Percentiles rank a stretch among this genome's conserved stretches.
Evolutionary conservation across 2,113 vertebrate genomes (phyloP).

Genomic region (Halcyon malimbica): DNA sequence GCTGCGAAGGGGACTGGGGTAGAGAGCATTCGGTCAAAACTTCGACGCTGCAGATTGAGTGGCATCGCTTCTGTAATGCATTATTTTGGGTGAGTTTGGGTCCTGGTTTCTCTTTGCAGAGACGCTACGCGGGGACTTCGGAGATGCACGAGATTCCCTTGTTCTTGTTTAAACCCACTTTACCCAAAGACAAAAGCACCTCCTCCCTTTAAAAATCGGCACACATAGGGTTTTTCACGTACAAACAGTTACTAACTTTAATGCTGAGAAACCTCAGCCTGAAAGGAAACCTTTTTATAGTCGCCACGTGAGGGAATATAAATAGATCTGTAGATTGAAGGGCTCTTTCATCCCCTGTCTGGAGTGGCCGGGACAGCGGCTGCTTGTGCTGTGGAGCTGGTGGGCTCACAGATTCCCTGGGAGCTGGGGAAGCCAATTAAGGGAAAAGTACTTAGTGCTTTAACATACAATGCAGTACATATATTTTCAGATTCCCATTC

Average conservation of each 20-base stretch:
- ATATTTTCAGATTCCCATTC: neutral
- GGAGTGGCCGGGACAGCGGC: neutral
- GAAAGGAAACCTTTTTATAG: slow-evolving; percentile 63
- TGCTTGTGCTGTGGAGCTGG: slow-evolving; percentile 6
- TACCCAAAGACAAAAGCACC: neutral
- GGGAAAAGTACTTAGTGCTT: slow-evolving; percentile 16
- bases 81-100: neutral
- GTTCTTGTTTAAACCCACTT: neutral
- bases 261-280: slow-evolving; percentile 54
- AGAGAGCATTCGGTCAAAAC: neutral
- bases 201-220: neutral
- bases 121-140: rapidly evolving
- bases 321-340: slow-evolving; percentile 65
- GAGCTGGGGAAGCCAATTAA: slow-evolving; percentile 35
- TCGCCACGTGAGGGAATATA: slow-evolving; percentile 51
- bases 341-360: slow-evolving; percentile 60
- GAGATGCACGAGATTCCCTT: rapidly evolving
- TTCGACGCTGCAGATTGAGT: neutral
- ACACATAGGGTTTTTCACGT: neutral
- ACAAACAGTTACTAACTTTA: slow-evolving; percentile 42
- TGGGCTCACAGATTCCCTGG: slow-evolving; percentile 32
- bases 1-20: neutral
- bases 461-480: neutral
- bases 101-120: neutral
- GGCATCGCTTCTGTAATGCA: neutral